phyloP scores from a whole-genome alignment of 2,888 invertebrate species.

The Sinotaia quadrata region DNA sequence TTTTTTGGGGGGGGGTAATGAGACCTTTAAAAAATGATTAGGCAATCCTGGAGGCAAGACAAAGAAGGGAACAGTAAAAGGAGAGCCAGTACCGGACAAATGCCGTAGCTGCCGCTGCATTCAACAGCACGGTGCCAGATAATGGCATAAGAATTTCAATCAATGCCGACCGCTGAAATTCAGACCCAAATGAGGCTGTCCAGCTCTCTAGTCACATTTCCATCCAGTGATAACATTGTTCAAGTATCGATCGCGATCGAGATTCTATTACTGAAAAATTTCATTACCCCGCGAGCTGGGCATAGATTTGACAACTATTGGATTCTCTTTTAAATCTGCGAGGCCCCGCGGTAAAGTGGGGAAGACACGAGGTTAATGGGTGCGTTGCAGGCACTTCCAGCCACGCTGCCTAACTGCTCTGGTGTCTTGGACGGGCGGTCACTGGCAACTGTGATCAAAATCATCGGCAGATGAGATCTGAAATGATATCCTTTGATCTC shows the following conservation, averaged over 20 bases:
- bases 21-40: slow-evolving; percentile 5
- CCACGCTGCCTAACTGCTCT: no score
- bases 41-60: slow-evolving; percentile 15
- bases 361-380: slow-evolving; percentile 14
- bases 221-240: slow-evolving; percentile 33
- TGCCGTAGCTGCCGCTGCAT: slow-evolving; percentile 16
- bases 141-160: slow-evolving; percentile 31
- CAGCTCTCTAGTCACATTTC: slow-evolving; percentile 21
- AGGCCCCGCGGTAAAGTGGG: not conserved
- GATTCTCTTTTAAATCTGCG: slow-evolving; percentile 21
- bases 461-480: slow-evolving; percentile 26
- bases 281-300: slow-evolving; percentile 32
- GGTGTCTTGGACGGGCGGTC: not conserved
- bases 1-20: not conserved
- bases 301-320: slow-evolving; percentile 36
- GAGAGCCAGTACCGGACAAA: slow-evolving; percentile 12
- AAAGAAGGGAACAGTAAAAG: not conserved
- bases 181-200: slow-evolving; percentile 15
- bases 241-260: slow-evolving; percentile 34
- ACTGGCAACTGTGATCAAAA: slow-evolving; percentile 16
- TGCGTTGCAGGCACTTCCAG: no score
- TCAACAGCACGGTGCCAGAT: slow-evolving; percentile 24
- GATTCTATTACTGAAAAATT: slow-evolving; percentile 31
- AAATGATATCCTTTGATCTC: slow-evolving; percentile 25
- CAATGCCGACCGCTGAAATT: slow-evolving; percentile 21